These are phyloP conservation scores for Cheilosia vulpina DNA, from an alignment of 2,888 invertebrate genomes.

Conservation along the genomic window DNA sequence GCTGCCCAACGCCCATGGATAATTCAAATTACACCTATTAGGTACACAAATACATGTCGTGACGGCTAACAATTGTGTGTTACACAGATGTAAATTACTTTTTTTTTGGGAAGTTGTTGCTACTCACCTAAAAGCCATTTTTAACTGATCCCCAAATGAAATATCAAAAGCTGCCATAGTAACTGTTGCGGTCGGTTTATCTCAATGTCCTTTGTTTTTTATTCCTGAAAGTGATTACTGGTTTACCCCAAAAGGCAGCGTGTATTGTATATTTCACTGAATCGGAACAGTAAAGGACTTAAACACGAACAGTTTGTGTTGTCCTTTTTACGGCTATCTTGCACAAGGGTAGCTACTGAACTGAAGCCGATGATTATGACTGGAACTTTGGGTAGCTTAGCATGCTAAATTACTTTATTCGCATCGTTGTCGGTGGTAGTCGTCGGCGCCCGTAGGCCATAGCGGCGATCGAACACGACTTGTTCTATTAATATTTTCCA, in stretches of 20 bases:
- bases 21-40: too few species aligned
- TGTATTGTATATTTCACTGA: neutral
- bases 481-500: conserved; percentile 40
- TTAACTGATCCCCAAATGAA: conserved; percentile 81
- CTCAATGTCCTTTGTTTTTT: conserved; percentile 10
- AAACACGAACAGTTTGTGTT: conserved; percentile 10
- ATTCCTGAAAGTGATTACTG: neutral
- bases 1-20: too few species aligned
- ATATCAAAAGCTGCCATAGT: conserved; percentile 79
- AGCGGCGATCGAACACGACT: conserved; percentile 42
- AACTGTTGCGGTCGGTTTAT: neutral
- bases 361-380: conserved; percentile 47
- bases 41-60: too few species aligned
- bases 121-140: conserved; percentile 81
- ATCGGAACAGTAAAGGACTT: conserved; percentile 24
- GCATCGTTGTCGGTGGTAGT: conserved; percentile 15
- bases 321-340: conserved; percentile 29
- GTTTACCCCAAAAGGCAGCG: neutral
- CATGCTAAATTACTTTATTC: conserved; percentile 54
- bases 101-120: neutral
- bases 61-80: neutral
- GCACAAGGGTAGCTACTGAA: conserved; percentile 66
- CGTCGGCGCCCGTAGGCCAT: neutral
- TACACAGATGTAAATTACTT: conserved; percentile 6
- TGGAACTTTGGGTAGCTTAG: conserved; percentile 35